A percentile compares a stretch with the other conserved stretches of the same genome.
These are phyloP conservation scores for Liopterus haemorrhoidalis DNA, from an alignment of 2,888 invertebrate species.

Conservation along the genomic window DNA sequence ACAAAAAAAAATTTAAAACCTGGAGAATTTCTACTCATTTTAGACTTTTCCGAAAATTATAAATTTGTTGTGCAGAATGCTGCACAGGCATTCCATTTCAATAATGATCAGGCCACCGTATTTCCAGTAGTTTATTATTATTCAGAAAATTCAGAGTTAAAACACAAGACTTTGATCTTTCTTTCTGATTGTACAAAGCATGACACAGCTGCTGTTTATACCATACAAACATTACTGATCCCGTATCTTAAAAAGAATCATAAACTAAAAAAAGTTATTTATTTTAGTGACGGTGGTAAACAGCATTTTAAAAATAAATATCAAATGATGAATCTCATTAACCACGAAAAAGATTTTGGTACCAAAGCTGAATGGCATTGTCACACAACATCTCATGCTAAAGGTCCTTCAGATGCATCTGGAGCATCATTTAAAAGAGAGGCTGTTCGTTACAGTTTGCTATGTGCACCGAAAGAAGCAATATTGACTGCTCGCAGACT, in stretches of 20 bases:
- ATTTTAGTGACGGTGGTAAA: not conserved
- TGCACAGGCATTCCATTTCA: slow-evolving; percentile 27
- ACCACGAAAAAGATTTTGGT: no score
- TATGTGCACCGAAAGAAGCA: no score
- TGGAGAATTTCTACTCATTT: slow-evolving; percentile 22
- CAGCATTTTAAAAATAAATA: slow-evolving; percentile 3
- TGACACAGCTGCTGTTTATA: slow-evolving; percentile 26
- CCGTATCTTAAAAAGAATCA: not conserved
- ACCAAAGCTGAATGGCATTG: no score
- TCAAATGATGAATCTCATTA: no score
- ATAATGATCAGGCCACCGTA: slow-evolving; percentile 29
- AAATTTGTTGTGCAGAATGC: slow-evolving; percentile 30
- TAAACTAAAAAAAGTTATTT: not conserved
- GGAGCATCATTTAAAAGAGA: no score
- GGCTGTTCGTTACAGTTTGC: no score
- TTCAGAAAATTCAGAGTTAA: slow-evolving; percentile 17
- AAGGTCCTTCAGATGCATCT: no score
- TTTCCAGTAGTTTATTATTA: slow-evolving; percentile 28
- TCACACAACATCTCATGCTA: no score
- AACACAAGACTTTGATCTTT: slow-evolving; percentile 26
- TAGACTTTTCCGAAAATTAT: slow-evolving; percentile 34
- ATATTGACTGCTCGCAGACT: no score
- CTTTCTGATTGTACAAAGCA: slow-evolving; percentile 29
- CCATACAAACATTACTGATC: not conserved
- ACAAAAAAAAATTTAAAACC: slow-evolving; percentile 25